A percentile compares a stretch with the other conserved stretches of the same genome.
Conservation (phyloP, 35 echinoderm and acorn worm genomes). For the Hemicentrotus pulcherrimus region DNA sequence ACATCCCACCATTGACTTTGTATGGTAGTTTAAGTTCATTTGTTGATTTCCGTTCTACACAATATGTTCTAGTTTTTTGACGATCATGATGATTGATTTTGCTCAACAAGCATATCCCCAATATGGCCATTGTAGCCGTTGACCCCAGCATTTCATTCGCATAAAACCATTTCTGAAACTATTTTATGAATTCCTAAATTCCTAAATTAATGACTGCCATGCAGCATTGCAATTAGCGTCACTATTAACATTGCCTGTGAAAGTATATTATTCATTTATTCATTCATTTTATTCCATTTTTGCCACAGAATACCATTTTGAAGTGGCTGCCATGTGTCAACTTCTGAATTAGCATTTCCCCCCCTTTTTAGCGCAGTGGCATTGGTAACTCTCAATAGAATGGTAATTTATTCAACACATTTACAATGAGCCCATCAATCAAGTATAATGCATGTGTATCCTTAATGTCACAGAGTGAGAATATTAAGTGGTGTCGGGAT, state of each 20-base stretch:
- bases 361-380: not conserved
- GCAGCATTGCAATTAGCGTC: not conserved
- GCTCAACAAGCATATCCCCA: not conserved
- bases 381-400: not conserved
- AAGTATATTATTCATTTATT: not conserved
- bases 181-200: not conserved
- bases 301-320: not conserved
- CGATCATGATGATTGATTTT: not conserved
- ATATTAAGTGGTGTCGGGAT: conserved; percentile 1
- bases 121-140: not conserved
- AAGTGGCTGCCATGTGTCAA: not conserved
- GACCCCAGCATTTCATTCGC: not conserved
- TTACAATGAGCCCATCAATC: conserved; percentile 33
- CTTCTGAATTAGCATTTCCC: not conserved
- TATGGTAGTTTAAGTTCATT: not conserved
- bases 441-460: conserved; percentile 4
- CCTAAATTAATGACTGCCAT: not conserved
- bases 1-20: too few species aligned
- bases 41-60: not conserved
- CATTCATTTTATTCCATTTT: not conserved
- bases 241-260: not conserved
- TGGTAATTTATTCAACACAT: conserved; percentile 45
- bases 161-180: not conserved
- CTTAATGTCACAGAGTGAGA: conserved; percentile 1
- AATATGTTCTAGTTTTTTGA: not conserved